Conservation (phyloP, 2,888 invertebrate genomes). For the Orthosia incerta region DNA sequence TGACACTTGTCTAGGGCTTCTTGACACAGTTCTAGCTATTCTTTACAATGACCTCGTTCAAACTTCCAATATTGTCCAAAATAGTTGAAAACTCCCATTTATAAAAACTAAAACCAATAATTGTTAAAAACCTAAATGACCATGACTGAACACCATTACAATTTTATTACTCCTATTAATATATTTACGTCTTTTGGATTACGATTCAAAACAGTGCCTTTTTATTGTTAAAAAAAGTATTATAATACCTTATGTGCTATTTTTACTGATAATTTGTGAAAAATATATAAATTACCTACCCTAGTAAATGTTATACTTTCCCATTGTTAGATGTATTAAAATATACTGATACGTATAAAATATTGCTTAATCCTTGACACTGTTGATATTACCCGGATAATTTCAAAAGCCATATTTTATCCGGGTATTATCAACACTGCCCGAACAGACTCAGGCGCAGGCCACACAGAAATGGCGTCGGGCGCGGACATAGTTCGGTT, state of each 20-base stretch:
- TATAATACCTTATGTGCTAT: constrained; percentile 66
- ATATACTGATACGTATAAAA: constrained; percentile 41
- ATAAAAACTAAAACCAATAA: constrained; percentile 10
- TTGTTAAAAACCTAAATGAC: constrained; percentile 26
- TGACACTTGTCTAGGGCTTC: no score
- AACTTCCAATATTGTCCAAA: constrained; percentile 36
- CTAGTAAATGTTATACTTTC: constrained; percentile 48
- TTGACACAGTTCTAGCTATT: constrained; percentile 3
- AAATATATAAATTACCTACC: constrained; percentile 40
- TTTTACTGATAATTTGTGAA: constrained; percentile 64
- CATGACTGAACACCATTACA: constrained; percentile 64
- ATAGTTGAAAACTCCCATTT: constrained; percentile 32
- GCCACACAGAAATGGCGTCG: no score
- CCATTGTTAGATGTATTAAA: constrained; percentile 44
- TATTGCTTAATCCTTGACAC: constrained; percentile 23
- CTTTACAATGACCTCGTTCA: constrained; percentile 39
- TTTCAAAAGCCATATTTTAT: not conserved
- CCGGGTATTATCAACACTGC: constrained; percentile 29
- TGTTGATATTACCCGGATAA: constrained; percentile 33
- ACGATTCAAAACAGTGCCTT: constrained; percentile 84
- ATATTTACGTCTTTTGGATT: constrained; percentile 73
- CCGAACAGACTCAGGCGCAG: no score
- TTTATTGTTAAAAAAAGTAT: constrained; percentile 79
- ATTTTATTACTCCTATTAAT: constrained; percentile 63
- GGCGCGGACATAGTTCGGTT: no score